Conservation (phyloP, 1,140 invertebrate genomes). For the Euwallacea similis region DNA sequence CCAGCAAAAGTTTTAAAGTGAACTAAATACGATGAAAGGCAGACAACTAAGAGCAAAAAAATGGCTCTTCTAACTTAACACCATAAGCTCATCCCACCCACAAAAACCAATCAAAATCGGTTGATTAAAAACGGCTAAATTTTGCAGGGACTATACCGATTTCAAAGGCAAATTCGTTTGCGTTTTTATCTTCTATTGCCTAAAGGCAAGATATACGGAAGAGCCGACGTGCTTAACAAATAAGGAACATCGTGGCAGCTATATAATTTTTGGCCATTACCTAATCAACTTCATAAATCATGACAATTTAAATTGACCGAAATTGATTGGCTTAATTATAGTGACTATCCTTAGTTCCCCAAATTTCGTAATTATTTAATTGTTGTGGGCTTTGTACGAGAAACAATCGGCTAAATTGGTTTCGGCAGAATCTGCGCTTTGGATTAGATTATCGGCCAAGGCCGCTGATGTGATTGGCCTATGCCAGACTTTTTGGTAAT, state of each 20-base stretch:
- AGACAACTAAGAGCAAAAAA: too few species aligned
- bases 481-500: background rate
- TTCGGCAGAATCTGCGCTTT: constrained; percentile 11
- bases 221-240: background rate
- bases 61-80: too few species aligned
- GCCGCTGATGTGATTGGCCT: background rate
- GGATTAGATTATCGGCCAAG: constrained; percentile 18
- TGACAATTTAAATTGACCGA: constrained; percentile 26
- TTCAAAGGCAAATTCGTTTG: too few species aligned
- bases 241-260: background rate
- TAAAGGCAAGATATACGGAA: too few species aligned
- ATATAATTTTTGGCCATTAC: constrained; percentile 28
- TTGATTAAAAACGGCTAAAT: too few species aligned
- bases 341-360: constrained; percentile 26
- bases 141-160: too few species aligned
- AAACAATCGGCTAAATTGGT: constrained; percentile 22
- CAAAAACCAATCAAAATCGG: too few species aligned
- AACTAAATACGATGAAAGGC: too few species aligned
- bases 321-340: constrained; percentile 29
- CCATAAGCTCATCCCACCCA: too few species aligned
- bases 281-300: constrained; percentile 29
- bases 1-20: too few species aligned
- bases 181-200: too few species aligned
- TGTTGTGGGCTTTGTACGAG: constrained; percentile 6
- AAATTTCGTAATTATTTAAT: constrained; percentile 31